phyloP scores from a whole-genome alignment of 2,888 invertebrate genomes.

The Nebria brevicollis region DNA sequence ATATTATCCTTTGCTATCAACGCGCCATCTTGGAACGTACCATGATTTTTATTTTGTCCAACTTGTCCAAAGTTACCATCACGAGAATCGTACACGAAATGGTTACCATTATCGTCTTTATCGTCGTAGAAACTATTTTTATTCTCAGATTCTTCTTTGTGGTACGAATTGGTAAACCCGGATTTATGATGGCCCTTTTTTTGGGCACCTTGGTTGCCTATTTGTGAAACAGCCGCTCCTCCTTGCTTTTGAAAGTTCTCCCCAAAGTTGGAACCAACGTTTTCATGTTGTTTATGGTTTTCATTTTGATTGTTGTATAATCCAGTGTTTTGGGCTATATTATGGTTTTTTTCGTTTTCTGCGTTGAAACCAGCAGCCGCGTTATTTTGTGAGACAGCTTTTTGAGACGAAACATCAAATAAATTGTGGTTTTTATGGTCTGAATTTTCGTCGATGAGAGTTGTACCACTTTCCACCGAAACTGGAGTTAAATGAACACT shows the following conservation, averaged over 20 bases:
- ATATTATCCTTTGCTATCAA: conserved; percentile 54
- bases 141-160: conserved; percentile 76
- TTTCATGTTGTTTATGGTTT: conserved; percentile 56
- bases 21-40: conserved; percentile 54
- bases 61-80: conserved; percentile 55
- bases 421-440: conserved; percentile 25
- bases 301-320: conserved; percentile 55
- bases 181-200: conserved; percentile 77
- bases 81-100: conserved; percentile 47
- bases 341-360: conserved; percentile 55
- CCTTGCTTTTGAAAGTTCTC: conserved; percentile 56
- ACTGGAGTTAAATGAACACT: conserved; percentile 9
- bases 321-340: conserved; percentile 56
- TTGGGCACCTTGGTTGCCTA: conserved; percentile 62
- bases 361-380: conserved; percentile 56
- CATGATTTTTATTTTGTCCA: conserved; percentile 53
- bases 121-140: conserved; percentile 77
- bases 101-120: conserved; percentile 63
- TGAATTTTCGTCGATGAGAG: conserved; percentile 25
- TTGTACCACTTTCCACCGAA: conserved; percentile 23
- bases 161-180: conserved; percentile 76
- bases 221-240: conserved; percentile 54
- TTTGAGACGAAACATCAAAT: conserved; percentile 45
- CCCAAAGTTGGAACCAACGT: conserved; percentile 55
- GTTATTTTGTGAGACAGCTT: conserved; percentile 56